Evolutionary conservation across 2,888 invertebrate species (phyloP), one percentile per base, ranked within the genome.

Genomic region (Drosophila mercatorum): DNA sequence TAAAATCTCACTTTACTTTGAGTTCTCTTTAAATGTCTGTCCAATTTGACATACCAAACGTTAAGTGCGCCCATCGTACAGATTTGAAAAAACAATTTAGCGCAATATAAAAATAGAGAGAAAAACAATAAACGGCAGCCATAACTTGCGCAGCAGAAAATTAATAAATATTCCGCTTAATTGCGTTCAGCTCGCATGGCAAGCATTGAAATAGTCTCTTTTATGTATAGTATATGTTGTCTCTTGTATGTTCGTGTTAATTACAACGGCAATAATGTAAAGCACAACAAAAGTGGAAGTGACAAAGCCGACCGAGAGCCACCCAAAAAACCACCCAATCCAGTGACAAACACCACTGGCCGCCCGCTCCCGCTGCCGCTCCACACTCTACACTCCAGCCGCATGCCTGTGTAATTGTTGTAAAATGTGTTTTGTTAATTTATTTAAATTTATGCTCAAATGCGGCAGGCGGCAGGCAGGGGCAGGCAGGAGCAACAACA

Each of bases 371-470:
- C 31, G 31, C 31, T 31, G 0, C 31, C 31, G 5, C 31, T 31
- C 31, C 31, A 1, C 22, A 12, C 44, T n/a, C 38, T 7, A 31
- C 58, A 17, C 44, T 40, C 36, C 28, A 43, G n/a, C 53, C 66
- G 59, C 67, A 72, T 68, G 64, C 70, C 73, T 53, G 66, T 72
- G 70, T 88, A 79, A 88, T 84, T 88, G 86, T 83, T 83, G 75
- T 72, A 64, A 80, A 80, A 80, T 75, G 75, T 80, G 80, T 81
- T 81, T 86, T 86, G 88, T 84, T 83, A 89, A 89, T 89, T 88
- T 86, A 89, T 89, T 88, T 81, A 81, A 89, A 88, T 88, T 84
- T 84, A 84, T 83, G 88, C 76, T 75, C 57, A 68, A 79, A 79
- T 64, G 70, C 74, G 60, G 71, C 68, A 74, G 49, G 34, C 66